A percentile compares a stretch with the other conserved stretches of the same genome.
Conservation (phyloP, 2,797 vertebrate species). For the Glyptemys insculpta region DNA sequence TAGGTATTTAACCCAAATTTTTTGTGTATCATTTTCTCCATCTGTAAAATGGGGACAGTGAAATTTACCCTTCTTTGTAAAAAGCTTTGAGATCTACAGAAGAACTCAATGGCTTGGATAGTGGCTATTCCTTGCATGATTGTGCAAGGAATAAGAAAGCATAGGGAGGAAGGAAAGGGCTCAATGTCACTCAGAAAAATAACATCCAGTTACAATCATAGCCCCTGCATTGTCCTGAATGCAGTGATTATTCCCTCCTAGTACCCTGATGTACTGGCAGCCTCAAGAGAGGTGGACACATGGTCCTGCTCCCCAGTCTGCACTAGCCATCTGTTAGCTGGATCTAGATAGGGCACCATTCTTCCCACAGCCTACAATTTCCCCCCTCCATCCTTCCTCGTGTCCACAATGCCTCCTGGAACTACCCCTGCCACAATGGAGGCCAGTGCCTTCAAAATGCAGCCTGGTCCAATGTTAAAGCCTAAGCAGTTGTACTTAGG, state of each 20-base stretch:
- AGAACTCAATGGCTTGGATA: background rate
- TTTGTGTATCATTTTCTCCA: background rate
- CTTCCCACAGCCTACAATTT: background rate
- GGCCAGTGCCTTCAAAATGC: background rate
- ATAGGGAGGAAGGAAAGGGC: background rate
- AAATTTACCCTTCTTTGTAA: background rate
- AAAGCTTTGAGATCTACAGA: slow-evolving; percentile 4
- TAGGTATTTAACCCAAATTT: background rate
- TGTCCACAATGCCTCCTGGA: background rate
- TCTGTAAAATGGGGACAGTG: background rate
- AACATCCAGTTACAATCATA: background rate
- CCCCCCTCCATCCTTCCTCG: background rate
- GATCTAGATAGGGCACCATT: background rate
- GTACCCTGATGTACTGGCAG: background rate
- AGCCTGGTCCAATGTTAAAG: background rate
- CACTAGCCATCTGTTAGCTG: background rate
- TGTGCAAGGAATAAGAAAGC: slow-evolving; percentile 1
- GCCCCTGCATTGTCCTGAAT: background rate
- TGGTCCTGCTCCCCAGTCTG: background rate
- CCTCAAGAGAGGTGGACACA: background rate
- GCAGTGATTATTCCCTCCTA: background rate
- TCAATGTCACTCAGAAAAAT: background rate
- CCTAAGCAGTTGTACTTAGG: background rate
- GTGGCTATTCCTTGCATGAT: background rate
- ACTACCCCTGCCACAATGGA: background rate